Evolutionary conservation across 1,140 invertebrate species (phyloP), one percentile per base, ranked within the genome.

Genomic region (Trichoplusia ni): DNA sequence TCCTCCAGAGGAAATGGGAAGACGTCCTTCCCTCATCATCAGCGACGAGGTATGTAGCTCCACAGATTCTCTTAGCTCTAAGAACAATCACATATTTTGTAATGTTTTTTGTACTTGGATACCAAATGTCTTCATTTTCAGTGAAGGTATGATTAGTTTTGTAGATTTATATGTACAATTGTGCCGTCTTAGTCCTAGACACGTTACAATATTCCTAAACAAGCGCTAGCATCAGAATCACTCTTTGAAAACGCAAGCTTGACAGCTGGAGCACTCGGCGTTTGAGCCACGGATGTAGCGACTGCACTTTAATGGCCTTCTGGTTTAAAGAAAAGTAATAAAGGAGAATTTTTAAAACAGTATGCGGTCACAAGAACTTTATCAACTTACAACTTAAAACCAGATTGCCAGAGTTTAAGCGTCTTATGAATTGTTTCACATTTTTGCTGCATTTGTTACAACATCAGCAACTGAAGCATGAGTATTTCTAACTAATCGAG

Each of bases 21-120:
- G 96, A 74, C 93, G 97, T 73, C 95, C 97, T 64, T 97, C 96
- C 75, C 92, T 98, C 67, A 96, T 98, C 76, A 97, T 98, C 84
- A 96, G 96, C 87, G 97, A 98, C 90, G 97, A 98, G 95, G 97
- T 98, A 90, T 69, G 82, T 81, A 77, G 47, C 58, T 3, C 38
- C 14, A 37, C n/a, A 18, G 2, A 19, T 42, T 21, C 47, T 64
- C 16, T 16, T 46, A 31, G 47, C 19, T 23, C 35, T 59, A 54
- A 9, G 40, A 18, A 53, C 21, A 44, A 21, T 46, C 16, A 53
- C 40, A 31, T 29, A 49, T 60, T 63, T 53, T 69, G 64, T 58
- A 51, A 63, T 42, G 14, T 69, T 29, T 53, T 42, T 44, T 67
- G 35, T 64, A 68, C 42, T 68, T 47, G 56, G 58, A 56, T 46